phyloP scores from a whole-genome alignment of 2,888 invertebrate species.

The Pristionchus mayeri region DNA sequence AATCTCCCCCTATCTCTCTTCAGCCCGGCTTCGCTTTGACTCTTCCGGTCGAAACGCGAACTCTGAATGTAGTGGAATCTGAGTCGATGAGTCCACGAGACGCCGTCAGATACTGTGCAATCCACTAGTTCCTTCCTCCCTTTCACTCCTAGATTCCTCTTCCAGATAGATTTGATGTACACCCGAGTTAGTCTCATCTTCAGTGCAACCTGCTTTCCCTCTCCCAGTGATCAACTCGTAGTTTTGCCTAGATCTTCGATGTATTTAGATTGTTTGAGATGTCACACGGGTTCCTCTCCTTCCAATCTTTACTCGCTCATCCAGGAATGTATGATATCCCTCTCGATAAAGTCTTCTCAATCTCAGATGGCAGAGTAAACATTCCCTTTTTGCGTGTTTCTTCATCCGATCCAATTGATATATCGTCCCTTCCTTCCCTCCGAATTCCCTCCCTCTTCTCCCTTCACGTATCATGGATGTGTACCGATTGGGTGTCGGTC shows the following conservation, averaged over 20 bases:
- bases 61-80: conserved; percentile 70
- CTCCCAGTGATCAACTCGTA: conserved; percentile 14
- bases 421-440: conserved; percentile 11
- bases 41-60: conserved; percentile 52
- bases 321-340: conserved; percentile 17
- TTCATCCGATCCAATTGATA: not conserved
- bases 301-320: conserved; percentile 17
- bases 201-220: not conserved
- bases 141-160: not conserved
- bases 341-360: conserved; percentile 5
- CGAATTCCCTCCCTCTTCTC: not conserved
- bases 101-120: conserved; percentile 71
- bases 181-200: not conserved
- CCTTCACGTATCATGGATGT: conserved; percentile 29
- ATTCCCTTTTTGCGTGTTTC: conserved; percentile 38
- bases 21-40: conserved; percentile 35
- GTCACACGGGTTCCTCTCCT: not conserved
- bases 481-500: conserved; percentile 32
- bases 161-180: not conserved
- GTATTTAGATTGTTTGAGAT: conserved; percentile 16
- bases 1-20: not conserved
- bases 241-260: conserved; percentile 7
- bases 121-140: conserved; percentile 53
- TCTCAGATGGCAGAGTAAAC: conserved; percentile 6
- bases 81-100: conserved; percentile 69